phyloP scores from a whole-genome alignment of 2,113 vertebrate genomes.

The Numenius arquata region DNA sequence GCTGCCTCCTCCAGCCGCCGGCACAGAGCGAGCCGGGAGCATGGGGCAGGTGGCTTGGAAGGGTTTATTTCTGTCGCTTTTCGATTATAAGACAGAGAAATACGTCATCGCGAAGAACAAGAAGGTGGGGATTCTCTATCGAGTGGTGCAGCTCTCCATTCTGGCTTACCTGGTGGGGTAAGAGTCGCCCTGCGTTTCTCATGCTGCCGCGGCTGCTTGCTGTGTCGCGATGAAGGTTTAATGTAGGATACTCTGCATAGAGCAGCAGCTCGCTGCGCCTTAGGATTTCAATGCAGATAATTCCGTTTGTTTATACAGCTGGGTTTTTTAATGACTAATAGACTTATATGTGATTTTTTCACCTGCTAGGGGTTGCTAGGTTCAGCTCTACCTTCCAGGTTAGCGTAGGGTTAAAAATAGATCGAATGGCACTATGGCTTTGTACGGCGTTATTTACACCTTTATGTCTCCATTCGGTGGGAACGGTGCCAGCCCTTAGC shows the following conservation, averaged over 20 bases:
- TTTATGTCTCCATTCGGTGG: neutral
- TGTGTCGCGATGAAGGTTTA: neutral
- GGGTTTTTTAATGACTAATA: neutral
- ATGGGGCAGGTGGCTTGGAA: conserved; percentile 83
- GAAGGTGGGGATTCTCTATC: conserved; percentile 89
- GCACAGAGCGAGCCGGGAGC: neutral
- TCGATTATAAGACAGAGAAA: conserved; percentile 96
- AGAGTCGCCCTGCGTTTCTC: neutral
- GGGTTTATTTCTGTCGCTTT: conserved; percentile 77
- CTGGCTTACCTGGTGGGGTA: conserved; percentile 93
- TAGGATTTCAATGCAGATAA: neutral
- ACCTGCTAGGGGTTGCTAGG: neutral
- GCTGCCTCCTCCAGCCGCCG: neutral
- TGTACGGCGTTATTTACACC: neutral
- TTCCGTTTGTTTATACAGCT: neutral
- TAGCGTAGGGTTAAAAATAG: neutral
- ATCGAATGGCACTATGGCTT: neutral
- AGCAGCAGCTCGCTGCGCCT: neutral
- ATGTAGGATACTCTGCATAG: neutral
- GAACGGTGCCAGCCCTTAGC: neutral
- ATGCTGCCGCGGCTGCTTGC: neutral
- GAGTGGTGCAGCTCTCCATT: conserved; percentile 87
- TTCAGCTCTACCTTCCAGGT: neutral
- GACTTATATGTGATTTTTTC: neutral
- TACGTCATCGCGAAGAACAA: conserved; percentile 93